Evolutionary conservation across 2,888 invertebrate genomes (phyloP), one percentile per base, ranked within the genome.

Genomic region (Agrotis exclamationis): DNA sequence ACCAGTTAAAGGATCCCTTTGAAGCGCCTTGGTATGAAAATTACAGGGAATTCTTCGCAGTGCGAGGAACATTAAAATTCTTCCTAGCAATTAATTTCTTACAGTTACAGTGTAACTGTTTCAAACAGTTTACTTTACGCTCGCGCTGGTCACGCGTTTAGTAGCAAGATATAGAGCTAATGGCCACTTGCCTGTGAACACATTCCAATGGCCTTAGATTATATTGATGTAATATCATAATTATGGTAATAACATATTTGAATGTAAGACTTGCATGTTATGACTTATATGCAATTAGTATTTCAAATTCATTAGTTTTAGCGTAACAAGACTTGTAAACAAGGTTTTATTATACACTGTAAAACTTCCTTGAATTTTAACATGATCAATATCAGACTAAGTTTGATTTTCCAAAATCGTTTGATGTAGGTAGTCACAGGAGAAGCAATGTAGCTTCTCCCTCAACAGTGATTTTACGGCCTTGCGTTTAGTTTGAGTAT

Each of bases 191-290:
- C 11, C 33, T 7, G 50, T 44, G 58, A 45, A 48, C 39, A 77
- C 54, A 76, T 76, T 70, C 44, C 45, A 71, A 63, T 78, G 44
- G 33, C 65, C 58, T 47, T 50, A 39, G 39, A 39, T 11, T 39
- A 47, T 20, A 22, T 80, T 54, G 63, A 53, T 65, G 51, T 62
- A 24, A 62, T 28, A 54, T 14, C 13, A 47, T 45, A 20, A 39
- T 18, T 62, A 56, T 33, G 16, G 39, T 39, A 39, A 47, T 18
- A 24, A 44, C 22, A 45, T 68, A 53, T 44, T 45, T 64, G 13
- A 24, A 45, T 24, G 48, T 54, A 5, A n/a, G 28, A 73, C 39
- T 65, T 22, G 22, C 33, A 28, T 51, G 28, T 50, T 66, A 14
- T 39, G 22, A 58, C 44, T 47, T 50, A 2, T 33, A 48, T 63